These are phyloP conservation scores for Acanthopagrus latus DNA, from an alignment of 2,797 vertebrate species.

Conservation along the genomic window DNA sequence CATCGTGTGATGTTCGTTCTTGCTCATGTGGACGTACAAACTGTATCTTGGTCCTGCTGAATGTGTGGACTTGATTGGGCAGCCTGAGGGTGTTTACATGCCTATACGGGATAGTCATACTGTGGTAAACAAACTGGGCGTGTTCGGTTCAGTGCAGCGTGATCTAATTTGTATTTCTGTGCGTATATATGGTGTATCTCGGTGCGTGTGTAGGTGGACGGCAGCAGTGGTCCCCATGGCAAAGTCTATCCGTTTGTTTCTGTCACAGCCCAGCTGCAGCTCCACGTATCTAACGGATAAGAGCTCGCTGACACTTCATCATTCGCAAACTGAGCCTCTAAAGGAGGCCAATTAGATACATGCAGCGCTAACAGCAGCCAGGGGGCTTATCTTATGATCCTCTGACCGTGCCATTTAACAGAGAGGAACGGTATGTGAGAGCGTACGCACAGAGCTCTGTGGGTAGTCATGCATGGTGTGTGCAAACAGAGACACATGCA, in stretches of 20 bases:
- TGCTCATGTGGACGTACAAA: slow-evolving; percentile 5
- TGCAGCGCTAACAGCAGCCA: slow-evolving; percentile 58
- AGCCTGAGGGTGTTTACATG: slow-evolving; percentile 27
- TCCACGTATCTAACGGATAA: slow-evolving; percentile 53
- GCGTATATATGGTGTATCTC: slow-evolving; percentile 9
- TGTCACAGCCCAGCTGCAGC: slow-evolving; percentile 60
- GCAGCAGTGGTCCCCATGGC: slow-evolving; percentile 49
- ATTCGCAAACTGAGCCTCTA: slow-evolving; percentile 60
- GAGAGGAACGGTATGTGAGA: slow-evolving; percentile 5
- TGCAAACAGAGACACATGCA: slow-evolving; percentile 22
- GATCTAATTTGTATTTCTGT: slow-evolving; percentile 12
- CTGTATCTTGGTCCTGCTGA: not conserved
- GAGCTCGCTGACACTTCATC: slow-evolving; percentile 68
- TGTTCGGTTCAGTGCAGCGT: not conserved
- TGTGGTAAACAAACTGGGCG: slow-evolving; percentile 4
- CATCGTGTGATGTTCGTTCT: not conserved
- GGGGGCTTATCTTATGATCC: slow-evolving; percentile 61
- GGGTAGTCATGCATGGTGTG: slow-evolving; percentile 33
- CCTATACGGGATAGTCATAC: slow-evolving; percentile 13
- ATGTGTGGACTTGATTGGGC: slow-evolving; percentile 18
- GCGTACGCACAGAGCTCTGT: slow-evolving; percentile 2
- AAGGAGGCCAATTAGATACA: slow-evolving; percentile 72
- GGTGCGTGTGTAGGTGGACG: slow-evolving; percentile 36
- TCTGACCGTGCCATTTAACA: slow-evolving; percentile 57
- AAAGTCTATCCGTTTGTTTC: slow-evolving; percentile 68